A percentile compares a stretch with the other conserved stretches of the same genome.
phyloP scores from a whole-genome alignment of 2,888 invertebrate species.

The Mesorhabditis sp. region DNA sequence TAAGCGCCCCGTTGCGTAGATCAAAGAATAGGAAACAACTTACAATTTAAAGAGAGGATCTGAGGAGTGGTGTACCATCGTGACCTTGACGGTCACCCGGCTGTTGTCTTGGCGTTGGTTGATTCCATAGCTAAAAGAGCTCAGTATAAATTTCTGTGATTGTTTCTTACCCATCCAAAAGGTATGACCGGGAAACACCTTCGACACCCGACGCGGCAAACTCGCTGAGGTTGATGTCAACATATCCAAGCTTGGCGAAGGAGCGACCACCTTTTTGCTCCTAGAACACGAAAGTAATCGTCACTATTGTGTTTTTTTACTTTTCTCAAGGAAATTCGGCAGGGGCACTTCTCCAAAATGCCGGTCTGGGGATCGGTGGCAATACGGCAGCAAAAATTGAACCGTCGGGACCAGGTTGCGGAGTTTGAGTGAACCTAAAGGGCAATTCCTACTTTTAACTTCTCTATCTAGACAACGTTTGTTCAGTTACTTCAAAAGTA shows the following conservation, averaged over 20 bases:
- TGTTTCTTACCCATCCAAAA: constrained; percentile 74
- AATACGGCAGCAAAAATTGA: constrained; percentile 92
- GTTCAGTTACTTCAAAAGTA: neutral
- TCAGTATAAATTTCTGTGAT: neutral
- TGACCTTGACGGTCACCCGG: constrained; percentile 82
- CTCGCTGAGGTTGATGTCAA: constrained; percentile 92
- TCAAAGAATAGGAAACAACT: constrained; percentile 59
- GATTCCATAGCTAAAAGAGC: constrained; percentile 70
- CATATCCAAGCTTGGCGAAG: constrained; percentile 92
- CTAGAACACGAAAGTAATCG: constrained; percentile 58
- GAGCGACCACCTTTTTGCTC: constrained; percentile 76
- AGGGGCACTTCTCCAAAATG: constrained; percentile 84
- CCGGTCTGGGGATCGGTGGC: constrained; percentile 90
- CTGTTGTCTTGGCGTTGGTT: constrained; percentile 88
- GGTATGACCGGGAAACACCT: constrained; percentile 73
- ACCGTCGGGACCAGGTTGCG: constrained; percentile 82
- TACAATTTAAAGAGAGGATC: constrained; percentile 97
- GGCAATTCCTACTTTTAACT: constrained; percentile 58
- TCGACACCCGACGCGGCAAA: constrained; percentile 84
- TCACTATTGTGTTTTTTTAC: constrained; percentile 62
- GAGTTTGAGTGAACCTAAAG: constrained; percentile 66
- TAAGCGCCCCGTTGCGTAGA: no score
- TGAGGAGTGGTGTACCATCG: constrained; percentile 88
- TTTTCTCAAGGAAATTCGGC: constrained; percentile 90
- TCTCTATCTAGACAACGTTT: neutral